Conservation (phyloP, 2,888 invertebrate species). For the Cryptophagus acutangulus region DNA sequence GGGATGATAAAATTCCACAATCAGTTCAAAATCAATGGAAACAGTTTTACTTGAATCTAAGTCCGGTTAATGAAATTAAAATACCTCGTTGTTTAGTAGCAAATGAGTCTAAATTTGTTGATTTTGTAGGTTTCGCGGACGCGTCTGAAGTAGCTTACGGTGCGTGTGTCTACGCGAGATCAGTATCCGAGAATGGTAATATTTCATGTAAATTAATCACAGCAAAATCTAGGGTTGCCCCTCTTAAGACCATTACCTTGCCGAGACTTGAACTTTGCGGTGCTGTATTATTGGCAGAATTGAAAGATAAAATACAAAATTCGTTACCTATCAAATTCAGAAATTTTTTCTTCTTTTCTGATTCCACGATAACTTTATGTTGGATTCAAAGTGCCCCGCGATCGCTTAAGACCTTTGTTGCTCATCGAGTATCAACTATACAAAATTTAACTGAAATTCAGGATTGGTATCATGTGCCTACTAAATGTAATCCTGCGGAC, state of each 20-base stretch:
- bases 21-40: background rate
- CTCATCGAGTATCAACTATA: conserved; percentile 24
- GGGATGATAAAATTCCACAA: conserved; percentile 11
- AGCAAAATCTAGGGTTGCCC: conserved; percentile 32
- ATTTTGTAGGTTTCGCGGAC: conserved; percentile 25
- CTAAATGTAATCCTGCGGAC: conserved; percentile 15
- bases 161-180: conserved; percentile 16
- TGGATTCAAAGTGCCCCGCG: conserved; percentile 11
- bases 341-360: conserved; percentile 22
- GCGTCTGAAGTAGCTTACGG: conserved; percentile 22
- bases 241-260: conserved; percentile 24
- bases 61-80: background rate
- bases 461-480: conserved; percentile 19
- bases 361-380: conserved; percentile 24
- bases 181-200: conserved; percentile 7
- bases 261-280: conserved; percentile 31
- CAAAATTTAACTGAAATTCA: conserved; percentile 13
- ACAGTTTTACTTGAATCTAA: background rate
- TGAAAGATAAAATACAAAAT: conserved; percentile 11
- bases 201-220: conserved; percentile 20
- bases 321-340: conserved; percentile 7
- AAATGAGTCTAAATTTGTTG: background rate
- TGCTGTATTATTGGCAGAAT: conserved; percentile 21
- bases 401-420: conserved; percentile 26
- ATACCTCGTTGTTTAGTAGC: conserved; percentile 9